These are phyloP conservation scores for Chondrilla cf. caribensis DNA, from an alignment of 37 sponge, comb jelly and placozoan genomes.

Conservation along the genomic window DNA sequence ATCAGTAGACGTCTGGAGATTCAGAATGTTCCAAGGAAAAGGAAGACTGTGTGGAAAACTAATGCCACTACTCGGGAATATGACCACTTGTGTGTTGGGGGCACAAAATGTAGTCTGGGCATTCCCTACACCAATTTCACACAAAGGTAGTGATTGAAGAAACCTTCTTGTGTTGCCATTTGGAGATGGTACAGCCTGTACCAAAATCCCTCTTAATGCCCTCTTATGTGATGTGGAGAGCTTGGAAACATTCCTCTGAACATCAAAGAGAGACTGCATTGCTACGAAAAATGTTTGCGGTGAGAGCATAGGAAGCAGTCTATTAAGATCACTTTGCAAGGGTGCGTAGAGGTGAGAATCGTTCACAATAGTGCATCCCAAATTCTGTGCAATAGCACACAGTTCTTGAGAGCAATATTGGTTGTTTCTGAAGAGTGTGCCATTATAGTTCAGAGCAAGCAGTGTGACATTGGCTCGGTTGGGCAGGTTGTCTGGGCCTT, in stretches of 20 bases:
- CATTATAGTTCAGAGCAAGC: background rate
- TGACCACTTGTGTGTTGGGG: too few relatives aligned
- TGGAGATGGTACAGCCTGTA: background rate
- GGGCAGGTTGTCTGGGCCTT: background rate
- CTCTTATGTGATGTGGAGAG: background rate
- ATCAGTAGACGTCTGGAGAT: background rate
- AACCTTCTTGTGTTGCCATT: too few relatives aligned
- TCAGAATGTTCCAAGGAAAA: conserved; percentile 36
- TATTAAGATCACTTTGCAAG: background rate
- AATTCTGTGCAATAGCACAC: background rate
- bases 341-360: conserved; percentile 7
- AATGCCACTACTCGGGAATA: background rate
- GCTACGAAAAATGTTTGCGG: background rate
- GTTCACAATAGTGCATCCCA: conserved; percentile 5
- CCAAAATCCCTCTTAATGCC: background rate
- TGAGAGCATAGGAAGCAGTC: background rate
- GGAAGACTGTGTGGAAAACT: background rate
- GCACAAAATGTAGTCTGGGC: background rate
- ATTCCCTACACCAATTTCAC: conserved; percentile 37
- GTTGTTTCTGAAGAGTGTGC: background rate
- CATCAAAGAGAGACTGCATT: background rate
- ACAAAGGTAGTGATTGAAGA: conserved; percentile 33
- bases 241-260: background rate
- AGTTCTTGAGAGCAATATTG: background rate
- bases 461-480: background rate